Percentiles rank a stretch among this genome's conserved stretches.
Evolutionary conservation across 37 sponge, comb jelly and placozoan species (phyloP).

Genomic region (Ianthella basta): DNA sequence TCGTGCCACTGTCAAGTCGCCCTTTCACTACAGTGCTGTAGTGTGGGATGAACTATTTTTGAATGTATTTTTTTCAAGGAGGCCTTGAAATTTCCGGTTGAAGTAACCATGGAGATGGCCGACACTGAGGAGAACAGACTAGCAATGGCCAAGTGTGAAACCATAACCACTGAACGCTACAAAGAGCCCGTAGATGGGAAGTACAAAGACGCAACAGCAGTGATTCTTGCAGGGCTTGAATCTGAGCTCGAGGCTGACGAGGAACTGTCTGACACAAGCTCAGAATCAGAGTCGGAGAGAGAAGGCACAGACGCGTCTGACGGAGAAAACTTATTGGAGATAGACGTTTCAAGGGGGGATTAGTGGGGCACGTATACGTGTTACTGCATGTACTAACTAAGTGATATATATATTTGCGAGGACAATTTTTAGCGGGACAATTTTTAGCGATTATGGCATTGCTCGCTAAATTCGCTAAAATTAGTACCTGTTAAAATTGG

Average conservation of each 20-base stretch:
- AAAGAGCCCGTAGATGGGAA: slow-evolving; percentile 58
- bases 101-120: slow-evolving; percentile 54
- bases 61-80: slow-evolving; percentile 35
- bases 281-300: background rate
- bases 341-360: too few species aligned
- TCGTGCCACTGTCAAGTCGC: too few species aligned
- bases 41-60: background rate
- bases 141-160: slow-evolving; percentile 17
- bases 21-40: slow-evolving; percentile 24
- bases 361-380: too few species aligned
- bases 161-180: slow-evolving; percentile 16
- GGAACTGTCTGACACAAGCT: background rate
- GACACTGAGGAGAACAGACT: slow-evolving; percentile 24
- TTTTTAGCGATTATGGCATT: background rate
- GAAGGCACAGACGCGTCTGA: too few species aligned
- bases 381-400: background rate
- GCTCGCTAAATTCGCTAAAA: too few species aligned
- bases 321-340: too few species aligned
- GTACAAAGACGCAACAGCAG: slow-evolving; percentile 48
- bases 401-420: background rate
- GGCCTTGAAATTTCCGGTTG: slow-evolving; percentile 36
- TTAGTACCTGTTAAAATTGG: too few species aligned
- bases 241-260: background rate
- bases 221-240: slow-evolving; percentile 19
- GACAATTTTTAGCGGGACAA: slow-evolving; percentile 8